Conservation (phyloP, 1,140 invertebrate genomes). For the Megathymus violae region DNA sequence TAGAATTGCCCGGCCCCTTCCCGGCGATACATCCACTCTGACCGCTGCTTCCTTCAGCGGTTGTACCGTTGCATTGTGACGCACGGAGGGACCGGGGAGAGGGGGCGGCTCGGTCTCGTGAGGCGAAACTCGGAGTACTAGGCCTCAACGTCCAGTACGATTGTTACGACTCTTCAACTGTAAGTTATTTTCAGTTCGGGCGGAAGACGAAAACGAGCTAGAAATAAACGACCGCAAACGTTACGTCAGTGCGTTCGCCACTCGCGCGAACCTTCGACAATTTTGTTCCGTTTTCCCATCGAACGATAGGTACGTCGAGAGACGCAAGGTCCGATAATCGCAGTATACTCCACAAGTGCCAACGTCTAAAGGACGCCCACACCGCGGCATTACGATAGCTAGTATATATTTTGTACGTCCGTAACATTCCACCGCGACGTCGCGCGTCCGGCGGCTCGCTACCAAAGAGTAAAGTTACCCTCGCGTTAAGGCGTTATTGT, state of each 20-base stretch:
- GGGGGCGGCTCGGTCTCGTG: neutral
- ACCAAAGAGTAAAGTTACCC: constrained; percentile 82
- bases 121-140: no score
- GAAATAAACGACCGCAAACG: no score
- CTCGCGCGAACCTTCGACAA: no score
- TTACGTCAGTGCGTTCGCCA: no score
- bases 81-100: no score
- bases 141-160: no score
- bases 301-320: no score
- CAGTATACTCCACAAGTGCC: constrained; percentile 69
- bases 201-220: no score
- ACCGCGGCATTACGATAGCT: constrained; percentile 47
- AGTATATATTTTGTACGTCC: constrained; percentile 45
- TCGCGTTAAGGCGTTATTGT: constrained; percentile 76
- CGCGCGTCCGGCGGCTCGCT: no score
- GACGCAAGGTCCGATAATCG: neutral
- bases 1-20: neutral
- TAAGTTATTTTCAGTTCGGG: no score
- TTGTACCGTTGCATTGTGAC: constrained; percentile 2
- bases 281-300: no score
- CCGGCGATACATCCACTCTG: neutral
- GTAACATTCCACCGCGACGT: constrained; percentile 67
- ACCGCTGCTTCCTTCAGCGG: neutral
- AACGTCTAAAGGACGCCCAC: constrained; percentile 46
- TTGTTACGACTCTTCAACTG: no score